Base-by-base conservation (phyloP, 2,113 vertebrate genomes). In the Suncus etruscus region DNA sequence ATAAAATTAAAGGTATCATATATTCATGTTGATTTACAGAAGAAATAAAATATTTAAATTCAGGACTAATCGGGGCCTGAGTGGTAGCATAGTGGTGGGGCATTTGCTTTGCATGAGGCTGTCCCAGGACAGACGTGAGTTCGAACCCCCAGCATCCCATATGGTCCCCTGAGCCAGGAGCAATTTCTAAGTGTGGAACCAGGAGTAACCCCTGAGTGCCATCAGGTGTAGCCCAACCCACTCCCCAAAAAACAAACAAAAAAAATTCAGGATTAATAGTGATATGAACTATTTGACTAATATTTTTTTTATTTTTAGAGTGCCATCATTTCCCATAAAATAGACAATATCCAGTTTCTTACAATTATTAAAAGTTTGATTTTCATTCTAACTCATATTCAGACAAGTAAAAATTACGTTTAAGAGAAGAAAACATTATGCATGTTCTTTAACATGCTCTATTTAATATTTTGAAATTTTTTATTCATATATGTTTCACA, bases 371-470 rank as follows among this genome's bases (percentile, higher is more conserved):
- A 94, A 95, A 94, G 58, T 85, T 91, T 12, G 70, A 90, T 47
- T 90, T 94, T 78, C 14, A 18, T 95, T 87, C 89, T 89, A 25
- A 73, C 92, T 96, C 95, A 93, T 79, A 11, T 47, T 93, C 87
- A 25, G 27, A 82, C 74, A 63, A 93, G 3, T 90, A 95, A 91
- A 95, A 95, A 86, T 87, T 79, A 6, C 81, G 45, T 73, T 73
- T 0, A 54, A 89, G 2, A 95, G n/a, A 14, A 79, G 1, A 2
- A 47, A 50, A 95, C 94, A 66, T 84, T 94, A 94, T 25, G 0
- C 48, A 92, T 77, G 94, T 45, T 91, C 66, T 93, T 75, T 69
- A 91, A 95, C 96, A 92, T 65, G 11, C 95, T 96, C 12, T 63
- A 12, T 63, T 66, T 91, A 95, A 91, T 92, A 25, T 85, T 61